These are phyloP conservation scores for Ancistrus triradiatus DNA, from an alignment of 2,113 vertebrate species.

Conservation along the genomic window DNA sequence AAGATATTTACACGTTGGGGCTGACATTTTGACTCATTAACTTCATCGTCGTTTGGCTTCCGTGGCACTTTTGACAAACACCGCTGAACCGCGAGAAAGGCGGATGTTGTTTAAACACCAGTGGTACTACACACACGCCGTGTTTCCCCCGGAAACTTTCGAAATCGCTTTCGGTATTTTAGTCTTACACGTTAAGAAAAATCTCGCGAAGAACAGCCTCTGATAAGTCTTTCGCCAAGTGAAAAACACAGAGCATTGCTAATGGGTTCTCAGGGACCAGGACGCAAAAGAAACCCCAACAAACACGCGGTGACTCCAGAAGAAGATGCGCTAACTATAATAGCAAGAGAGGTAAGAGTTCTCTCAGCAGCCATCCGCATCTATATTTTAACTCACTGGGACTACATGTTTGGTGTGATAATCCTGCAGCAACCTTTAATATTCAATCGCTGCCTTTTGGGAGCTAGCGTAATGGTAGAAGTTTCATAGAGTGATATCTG, in stretches of 20 bases:
- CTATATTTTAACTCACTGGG: too few relatives aligned
- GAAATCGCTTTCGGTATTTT: neutral
- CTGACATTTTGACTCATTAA: too few relatives aligned
- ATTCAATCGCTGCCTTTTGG: neutral
- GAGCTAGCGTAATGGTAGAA: too few relatives aligned
- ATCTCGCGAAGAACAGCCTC: neutral
- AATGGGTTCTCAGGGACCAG: slow-evolving; percentile 87
- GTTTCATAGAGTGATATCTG: neutral
- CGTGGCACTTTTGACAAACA: slow-evolving; percentile 16
- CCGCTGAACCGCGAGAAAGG: slow-evolving; percentile 66
- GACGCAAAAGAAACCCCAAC: slow-evolving; percentile 81
- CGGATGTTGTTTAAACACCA: slow-evolving; percentile 48
- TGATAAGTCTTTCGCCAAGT: neutral
- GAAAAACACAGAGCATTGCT: neutral
- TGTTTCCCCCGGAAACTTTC: neutral
- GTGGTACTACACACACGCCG: neutral
- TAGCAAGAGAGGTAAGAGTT: slow-evolving; percentile 82
- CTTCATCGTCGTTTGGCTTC: too few relatives aligned
- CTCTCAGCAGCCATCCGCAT: too few relatives aligned
- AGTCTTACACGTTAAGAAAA: neutral
- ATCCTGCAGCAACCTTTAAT: too few relatives aligned
- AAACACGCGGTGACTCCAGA: slow-evolving; percentile 83
- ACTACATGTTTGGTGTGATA: too few relatives aligned
- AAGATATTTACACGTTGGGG: too few relatives aligned
- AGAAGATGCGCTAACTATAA: slow-evolving; percentile 86